Evolutionary conservation across 2,797 vertebrate genomes (phyloP).

Genomic region (Urophycis tenuis): DNA sequence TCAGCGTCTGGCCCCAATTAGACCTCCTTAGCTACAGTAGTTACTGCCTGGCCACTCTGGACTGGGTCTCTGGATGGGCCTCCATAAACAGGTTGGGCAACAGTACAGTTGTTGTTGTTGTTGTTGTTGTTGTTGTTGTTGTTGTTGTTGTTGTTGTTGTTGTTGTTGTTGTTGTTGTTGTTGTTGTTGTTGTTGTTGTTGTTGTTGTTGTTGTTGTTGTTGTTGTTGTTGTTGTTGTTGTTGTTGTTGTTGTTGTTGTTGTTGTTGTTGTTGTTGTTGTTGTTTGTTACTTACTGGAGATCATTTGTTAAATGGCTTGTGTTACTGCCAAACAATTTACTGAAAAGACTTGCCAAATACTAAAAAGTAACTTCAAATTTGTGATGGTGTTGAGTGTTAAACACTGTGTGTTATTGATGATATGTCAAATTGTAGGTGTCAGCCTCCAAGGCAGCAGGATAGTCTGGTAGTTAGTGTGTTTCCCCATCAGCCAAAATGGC

Average conservation of each 20-base stretch:
- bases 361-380: too few species aligned
- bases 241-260: not conserved
- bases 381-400: too few species aligned
- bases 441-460: too few species aligned
- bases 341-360: too few species aligned
- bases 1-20: constrained; percentile 57
- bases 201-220: constrained; percentile 7
- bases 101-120: not conserved
- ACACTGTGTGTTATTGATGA: too few species aligned
- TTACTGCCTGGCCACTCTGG: constrained; percentile 24
- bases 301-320: not conserved
- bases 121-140: not conserved
- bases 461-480: too few species aligned
- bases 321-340: too few species aligned
- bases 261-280: constrained; percentile 6
- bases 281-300: too few species aligned
- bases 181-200: not conserved
- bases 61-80: constrained; percentile 26
- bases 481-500: too few species aligned
- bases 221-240: not conserved
- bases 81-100: constrained; percentile 26
- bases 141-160: not conserved
- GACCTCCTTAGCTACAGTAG: constrained; percentile 29
- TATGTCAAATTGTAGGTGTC: too few species aligned
- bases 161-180: constrained; percentile 1